Evolutionary conservation across 1,140 invertebrate species (phyloP).

Genomic region (Drosophila bipectinata): DNA sequence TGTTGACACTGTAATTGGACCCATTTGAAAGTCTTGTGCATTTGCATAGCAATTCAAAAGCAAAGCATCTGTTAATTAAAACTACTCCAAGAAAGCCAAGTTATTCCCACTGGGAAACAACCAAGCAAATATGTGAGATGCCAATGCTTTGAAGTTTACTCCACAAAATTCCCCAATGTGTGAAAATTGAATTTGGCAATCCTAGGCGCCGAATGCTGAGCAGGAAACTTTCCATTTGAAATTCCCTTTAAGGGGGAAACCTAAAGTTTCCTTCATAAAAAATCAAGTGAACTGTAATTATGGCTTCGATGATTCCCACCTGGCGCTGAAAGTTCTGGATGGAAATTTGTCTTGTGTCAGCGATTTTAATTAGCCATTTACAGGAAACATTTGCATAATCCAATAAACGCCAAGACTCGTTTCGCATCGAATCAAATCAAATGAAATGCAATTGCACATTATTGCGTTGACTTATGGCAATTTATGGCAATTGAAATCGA

Average conservation of each 20-base stretch:
- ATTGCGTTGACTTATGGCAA: conserved; percentile 63
- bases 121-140: conserved; percentile 21
- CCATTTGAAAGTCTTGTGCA: conserved; percentile 27
- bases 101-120: conserved; percentile 3
- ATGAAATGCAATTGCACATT: conserved; percentile 71
- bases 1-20: conserved; percentile 40
- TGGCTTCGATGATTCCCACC: conserved; percentile 6
- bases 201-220: conserved; percentile 15
- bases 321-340: conserved; percentile 4
- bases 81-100: conserved; percentile 19
- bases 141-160: conserved; percentile 25
- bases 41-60: conserved; percentile 16
- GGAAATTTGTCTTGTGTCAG: conserved; percentile 19
- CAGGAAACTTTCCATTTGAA: conserved; percentile 25
- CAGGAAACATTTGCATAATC: conserved; percentile 58
- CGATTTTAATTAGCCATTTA: conserved; percentile 48
- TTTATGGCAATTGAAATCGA: conserved; percentile 68
- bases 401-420: conserved; percentile 42
- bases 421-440: conserved; percentile 46
- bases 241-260: conserved; percentile 29
- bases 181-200: conserved; percentile 59
- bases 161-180: conserved; percentile 32
- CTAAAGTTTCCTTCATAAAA: conserved; percentile 36
- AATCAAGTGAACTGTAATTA: conserved; percentile 35
- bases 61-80: conserved; percentile 37